Evolutionary conservation across 2,888 invertebrate species (phyloP), one percentile per base, ranked within the genome.

Genomic region (Lasioglossum morio): DNA sequence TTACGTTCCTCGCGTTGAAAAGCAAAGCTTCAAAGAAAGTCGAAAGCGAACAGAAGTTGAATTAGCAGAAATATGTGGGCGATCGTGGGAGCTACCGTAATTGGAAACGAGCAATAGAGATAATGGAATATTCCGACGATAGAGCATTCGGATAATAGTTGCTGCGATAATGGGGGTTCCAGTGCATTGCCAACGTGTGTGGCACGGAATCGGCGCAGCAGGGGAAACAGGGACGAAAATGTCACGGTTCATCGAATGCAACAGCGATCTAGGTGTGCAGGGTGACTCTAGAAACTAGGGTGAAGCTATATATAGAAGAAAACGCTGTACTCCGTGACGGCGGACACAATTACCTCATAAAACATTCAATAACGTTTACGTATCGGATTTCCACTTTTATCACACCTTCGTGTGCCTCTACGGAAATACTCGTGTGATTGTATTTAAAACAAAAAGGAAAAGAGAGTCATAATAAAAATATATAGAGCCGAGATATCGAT

Each of bases 221-320:
- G 34, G 69, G 37, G 34, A 69, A 69, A 69, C 23, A 70, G 70
- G 10, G 23, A 70, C 37, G 70, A 70, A 70, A 70, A 70, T 40
- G 70, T 70, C 70, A 70, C 70, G 70, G 70, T 70, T 70, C 70
- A 40, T 40, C 40, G 70, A 70, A 70, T 70, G 70, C n/a, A 70
- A 70, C 40, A n/a, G 70, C n/a, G 27, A 74, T 48, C 57, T 57
- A 40, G 34, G 57, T 27, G 57, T 16, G 34, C 57, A 8, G 74
- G 57, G 27, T 74, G 57, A 57, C 12, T 34, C 37, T 27, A 2
- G 40, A 19, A 74, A 74, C 57, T 57, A 40, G n/a, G 57, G 34
- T 46, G 53, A 27, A 57, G 70, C 40, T 40, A 40, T 40, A 40
- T 40, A 40, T 37, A 40, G n/a, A n/a, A n/a, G n/a, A 70, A 37